Evolutionary conservation across 2,888 invertebrate genomes (phyloP), one percentile per base, ranked within the genome.

Genomic region (Clanis bilineata): DNA sequence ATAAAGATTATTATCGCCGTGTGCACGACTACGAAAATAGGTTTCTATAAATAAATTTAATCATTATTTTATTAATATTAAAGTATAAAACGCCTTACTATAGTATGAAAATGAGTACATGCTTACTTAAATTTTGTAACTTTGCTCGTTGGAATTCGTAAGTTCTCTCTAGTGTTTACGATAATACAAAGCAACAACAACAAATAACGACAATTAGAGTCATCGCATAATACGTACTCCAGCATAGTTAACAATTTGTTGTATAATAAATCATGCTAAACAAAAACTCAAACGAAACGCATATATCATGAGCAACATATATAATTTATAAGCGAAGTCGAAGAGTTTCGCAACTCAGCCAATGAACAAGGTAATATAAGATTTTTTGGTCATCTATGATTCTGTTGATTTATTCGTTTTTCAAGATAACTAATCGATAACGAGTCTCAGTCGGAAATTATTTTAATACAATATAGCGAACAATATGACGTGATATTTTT

Each of bases 401-500:
- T 83, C 77, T 80, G 72, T 79, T 88, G 88, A 90, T 89, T 89
- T 89, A 90, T 90, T 77, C 82, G 77, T 80, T 81, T 82, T 83
- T 83, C 75, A 73, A 88, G 90, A 91, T 90, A 83, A 74, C 74
- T 73, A 74, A 64, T 71, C 76, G 85, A 88, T 90, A 90, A 79
- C 77, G 76, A 75, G 69, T 73, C 71, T 68, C 66, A 67, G 69
- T 68, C 80, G 78, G 83, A 88, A 88, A 86, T 87, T 87, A 81
- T 85, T 81, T 87, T 90, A 87, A 82, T 86, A 86, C 88, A 86
- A 87, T 90, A 90, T 86, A 88, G 86, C 82, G 84, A 89, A 91
- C 88, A 90, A 90, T 90, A 88, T 91, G 90, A 90, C 87, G 87
- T 82, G 90, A 90, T 91, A 89, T 90, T 91, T 91, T 91, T 91